Evolutionary conservation across 2,113 vertebrate species (phyloP), one percentile per base, ranked within the genome.

Genomic region (Bombycilla garrulus): DNA sequence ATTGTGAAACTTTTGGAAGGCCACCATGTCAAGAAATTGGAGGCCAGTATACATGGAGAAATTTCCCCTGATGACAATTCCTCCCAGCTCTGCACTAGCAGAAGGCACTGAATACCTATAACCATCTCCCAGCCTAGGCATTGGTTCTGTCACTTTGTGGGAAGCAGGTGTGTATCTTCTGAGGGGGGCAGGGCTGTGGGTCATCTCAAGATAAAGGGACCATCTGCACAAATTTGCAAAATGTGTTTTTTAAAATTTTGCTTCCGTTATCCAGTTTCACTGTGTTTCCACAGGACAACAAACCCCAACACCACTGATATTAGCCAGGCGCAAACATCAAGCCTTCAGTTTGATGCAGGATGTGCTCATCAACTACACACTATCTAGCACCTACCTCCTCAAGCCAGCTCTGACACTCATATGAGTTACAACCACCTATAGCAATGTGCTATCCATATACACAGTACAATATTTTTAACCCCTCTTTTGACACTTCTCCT

Each of bases 31-130:
- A 73, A 65, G 51, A 73, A 44, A 72, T 44, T 72, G 17, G 15
- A 44, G 50, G 50, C 6, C 15, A 57, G 31, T 33, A 57, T 26
- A 58, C 9, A 40, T 0, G 0, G 36, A 50, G 36, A 33, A 26
- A 26, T 65, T 44, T 42, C 11, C 25, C 28, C 18, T 47, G 17
- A 50, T 33, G 23, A 33, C 4, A 33, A 16, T 65, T 58, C 42
- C 65, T 73, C 44, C 44, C 33, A 65, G 36, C 18, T 12, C 19
- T 31, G 58, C 6, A 57, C 22, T 56, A 50, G 36, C 35, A 80
- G 58, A 72, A 72, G 50, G 31, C 50, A 72, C 25, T 57, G 10
- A 81, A 65, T 28, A 44, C 44, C 12, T 31, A 7, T 11, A 65
- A 57, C 14, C 6, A 20, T 50, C 31, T 88, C 22, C 36, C 18